Evolutionary conservation across 2,888 invertebrate genomes (phyloP).

Genomic region (Clusia tigrina): DNA sequence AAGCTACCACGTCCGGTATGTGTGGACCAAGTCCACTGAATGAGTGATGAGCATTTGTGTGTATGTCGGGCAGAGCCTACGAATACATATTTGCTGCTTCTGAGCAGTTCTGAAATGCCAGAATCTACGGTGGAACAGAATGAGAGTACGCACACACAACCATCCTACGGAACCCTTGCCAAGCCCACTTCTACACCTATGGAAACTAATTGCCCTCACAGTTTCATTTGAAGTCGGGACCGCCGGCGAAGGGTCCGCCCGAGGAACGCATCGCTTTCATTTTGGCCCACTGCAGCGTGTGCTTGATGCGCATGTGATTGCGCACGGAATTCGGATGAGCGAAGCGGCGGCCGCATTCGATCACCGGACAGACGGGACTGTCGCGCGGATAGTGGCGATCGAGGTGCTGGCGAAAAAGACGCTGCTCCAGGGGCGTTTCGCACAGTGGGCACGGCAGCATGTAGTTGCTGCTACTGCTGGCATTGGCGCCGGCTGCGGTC

Average conservation of each 20-base stretch:
- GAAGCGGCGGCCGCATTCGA: constrained; percentile 77
- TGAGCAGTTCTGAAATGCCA: no score
- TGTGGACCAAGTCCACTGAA: no score
- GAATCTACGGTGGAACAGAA: no score
- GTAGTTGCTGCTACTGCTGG: constrained; percentile 52
- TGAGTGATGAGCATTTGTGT: no score
- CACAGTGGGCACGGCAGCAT: constrained; percentile 77
- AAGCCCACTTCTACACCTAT: no score
- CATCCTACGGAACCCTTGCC: no score
- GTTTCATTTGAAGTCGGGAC: constrained; percentile 64
- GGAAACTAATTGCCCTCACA: constrained; percentile 52
- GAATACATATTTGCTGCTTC: no score
- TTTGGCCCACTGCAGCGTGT: constrained; percentile 81
- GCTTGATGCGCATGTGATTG: constrained; percentile 87
- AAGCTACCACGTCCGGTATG: no score
- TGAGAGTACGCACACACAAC: no score
- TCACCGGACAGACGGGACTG: constrained; percentile 82
- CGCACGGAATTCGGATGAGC: constrained; percentile 86
- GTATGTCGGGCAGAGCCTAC: no score
- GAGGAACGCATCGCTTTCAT: constrained; percentile 75
- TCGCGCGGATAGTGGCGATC: constrained; percentile 86
- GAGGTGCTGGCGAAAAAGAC: constrained; percentile 77
- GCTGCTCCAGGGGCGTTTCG: constrained; percentile 70
- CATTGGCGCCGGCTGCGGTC: constrained; percentile 21
- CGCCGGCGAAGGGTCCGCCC: constrained; percentile 64